A percentile compares a stretch with the other conserved stretches of the same genome.
phyloP scores from a whole-genome alignment of 2,888 invertebrate species.

The Coenonympha arcania region DNA sequence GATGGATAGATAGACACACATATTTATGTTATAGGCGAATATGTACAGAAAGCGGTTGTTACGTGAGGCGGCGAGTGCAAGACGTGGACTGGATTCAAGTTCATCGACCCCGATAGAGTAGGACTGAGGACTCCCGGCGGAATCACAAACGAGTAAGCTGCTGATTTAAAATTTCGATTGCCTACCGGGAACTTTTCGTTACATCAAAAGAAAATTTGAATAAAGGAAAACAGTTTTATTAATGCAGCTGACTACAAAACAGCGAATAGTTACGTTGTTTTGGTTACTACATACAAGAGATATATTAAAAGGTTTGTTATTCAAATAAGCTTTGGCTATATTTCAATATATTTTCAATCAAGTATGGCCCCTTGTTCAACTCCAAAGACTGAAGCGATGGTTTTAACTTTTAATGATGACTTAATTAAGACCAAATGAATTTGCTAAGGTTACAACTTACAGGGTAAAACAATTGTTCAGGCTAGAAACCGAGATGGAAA shows the following conservation, averaged over 20 bases:
- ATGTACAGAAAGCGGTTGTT: conserved; percentile 62
- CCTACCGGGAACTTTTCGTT: conserved; percentile 3
- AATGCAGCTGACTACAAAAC: not conserved
- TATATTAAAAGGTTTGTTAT: no score
- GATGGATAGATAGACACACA: not conserved
- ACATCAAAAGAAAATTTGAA: not conserved
- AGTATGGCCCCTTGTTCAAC: no score
- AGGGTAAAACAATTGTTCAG: no score
- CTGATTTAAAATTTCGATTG: conserved; percentile 21
- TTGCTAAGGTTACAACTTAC: no score
- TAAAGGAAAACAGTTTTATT: not conserved
- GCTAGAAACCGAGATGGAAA: no score
- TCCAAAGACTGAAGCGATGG: no score
- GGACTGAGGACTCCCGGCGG: conserved; percentile 68
- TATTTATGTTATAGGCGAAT: conserved; percentile 19
- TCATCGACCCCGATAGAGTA: conserved; percentile 61
- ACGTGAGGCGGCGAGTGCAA: conserved; percentile 66
- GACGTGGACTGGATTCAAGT: conserved; percentile 69
- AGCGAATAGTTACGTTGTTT: no score
- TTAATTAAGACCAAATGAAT: no score
- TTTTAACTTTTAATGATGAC: no score
- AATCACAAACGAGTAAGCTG: conserved; percentile 50
- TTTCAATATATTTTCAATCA: no score
- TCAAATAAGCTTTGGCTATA: no score
- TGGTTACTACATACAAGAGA: no score